Evolutionary conservation across 1,140 invertebrate genomes (phyloP).

Genomic region (Drosophila willistoni): DNA sequence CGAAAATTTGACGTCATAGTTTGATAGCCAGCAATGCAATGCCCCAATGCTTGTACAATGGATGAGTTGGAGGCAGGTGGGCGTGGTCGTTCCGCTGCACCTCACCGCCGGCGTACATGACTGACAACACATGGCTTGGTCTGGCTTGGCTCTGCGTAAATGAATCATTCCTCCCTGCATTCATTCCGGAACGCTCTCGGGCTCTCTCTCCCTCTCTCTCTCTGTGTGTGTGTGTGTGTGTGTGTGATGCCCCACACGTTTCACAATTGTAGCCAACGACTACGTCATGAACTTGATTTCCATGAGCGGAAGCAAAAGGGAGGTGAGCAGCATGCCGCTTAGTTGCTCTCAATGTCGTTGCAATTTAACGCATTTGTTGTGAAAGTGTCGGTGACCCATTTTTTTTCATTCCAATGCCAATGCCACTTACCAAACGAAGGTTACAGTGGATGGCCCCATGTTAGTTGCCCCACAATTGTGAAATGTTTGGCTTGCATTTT

Average conservation of each 20-base stretch:
- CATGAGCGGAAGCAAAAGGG: background rate
- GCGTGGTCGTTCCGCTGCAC: constrained; percentile 10
- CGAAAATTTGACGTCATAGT: background rate
- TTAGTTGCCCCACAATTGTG: constrained; percentile 35
- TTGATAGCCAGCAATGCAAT: background rate
- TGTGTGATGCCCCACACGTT: constrained; percentile 25
- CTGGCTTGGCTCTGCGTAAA: constrained; percentile 9
- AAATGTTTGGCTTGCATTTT: constrained; percentile 33
- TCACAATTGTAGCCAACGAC: constrained; percentile 32
- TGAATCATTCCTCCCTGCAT: constrained; percentile 56
- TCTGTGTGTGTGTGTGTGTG: constrained; percentile 15
- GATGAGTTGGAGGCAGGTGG: constrained; percentile 19
- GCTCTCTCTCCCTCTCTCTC: constrained; percentile 6
- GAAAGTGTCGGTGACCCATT: constrained; percentile 54
- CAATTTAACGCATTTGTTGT: constrained; percentile 47
- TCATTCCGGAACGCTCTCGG: background rate
- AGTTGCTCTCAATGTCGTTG: constrained; percentile 37
- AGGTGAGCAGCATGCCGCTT: background rate
- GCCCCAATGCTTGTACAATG: background rate
- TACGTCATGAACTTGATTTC: constrained; percentile 46
- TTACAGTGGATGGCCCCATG: constrained; percentile 18
- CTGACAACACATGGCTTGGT: constrained; percentile 43
- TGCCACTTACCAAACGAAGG: constrained; percentile 30
- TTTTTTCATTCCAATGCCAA: constrained; percentile 42
- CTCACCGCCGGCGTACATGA: constrained; percentile 58